Conservation (phyloP, 1,140 invertebrate genomes). For the Oppia nitens region DNA sequence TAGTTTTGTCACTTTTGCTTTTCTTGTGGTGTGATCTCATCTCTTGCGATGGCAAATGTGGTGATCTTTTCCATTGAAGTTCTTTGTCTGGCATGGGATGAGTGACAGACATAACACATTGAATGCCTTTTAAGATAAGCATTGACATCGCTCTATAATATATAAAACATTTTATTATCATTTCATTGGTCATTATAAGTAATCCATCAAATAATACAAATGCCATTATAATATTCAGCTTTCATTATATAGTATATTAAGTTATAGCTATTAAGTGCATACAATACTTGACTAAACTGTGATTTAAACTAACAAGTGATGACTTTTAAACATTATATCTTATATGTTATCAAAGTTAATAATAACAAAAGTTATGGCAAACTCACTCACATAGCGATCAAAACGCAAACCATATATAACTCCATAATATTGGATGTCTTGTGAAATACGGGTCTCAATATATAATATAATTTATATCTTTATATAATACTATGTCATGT, state of each 20-base stretch:
- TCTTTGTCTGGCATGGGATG: constrained; percentile 11
- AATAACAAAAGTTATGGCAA: too few relatives aligned
- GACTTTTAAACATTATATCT: too few relatives aligned
- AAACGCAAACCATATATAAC: constrained; percentile 13
- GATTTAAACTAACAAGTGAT: too few relatives aligned
- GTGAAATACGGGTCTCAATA: too few relatives aligned
- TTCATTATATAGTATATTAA: too few relatives aligned
- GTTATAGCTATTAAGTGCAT: too few relatives aligned
- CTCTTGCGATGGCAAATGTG: constrained; percentile 3
- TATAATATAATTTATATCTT: background rate
- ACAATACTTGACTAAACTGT: too few relatives aligned
- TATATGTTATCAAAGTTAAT: too few relatives aligned
- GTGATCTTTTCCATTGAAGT: constrained; percentile 6
- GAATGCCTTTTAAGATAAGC: constrained; percentile 11
- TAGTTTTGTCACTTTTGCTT: background rate
- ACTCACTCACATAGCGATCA: constrained; percentile 11
- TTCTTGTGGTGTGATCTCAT: background rate
- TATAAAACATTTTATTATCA: background rate
- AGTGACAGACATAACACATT: constrained; percentile 5
- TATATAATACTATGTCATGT: background rate
- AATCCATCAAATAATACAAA: background rate
- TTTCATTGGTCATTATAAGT: background rate
- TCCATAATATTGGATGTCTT: constrained; percentile 3
- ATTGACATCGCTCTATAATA: constrained; percentile 3
- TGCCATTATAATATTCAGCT: too few relatives aligned